Base-by-base conservation (phyloP, 2,113 vertebrate genomes). In the Ornithorhynchus anatinus region DNA sequence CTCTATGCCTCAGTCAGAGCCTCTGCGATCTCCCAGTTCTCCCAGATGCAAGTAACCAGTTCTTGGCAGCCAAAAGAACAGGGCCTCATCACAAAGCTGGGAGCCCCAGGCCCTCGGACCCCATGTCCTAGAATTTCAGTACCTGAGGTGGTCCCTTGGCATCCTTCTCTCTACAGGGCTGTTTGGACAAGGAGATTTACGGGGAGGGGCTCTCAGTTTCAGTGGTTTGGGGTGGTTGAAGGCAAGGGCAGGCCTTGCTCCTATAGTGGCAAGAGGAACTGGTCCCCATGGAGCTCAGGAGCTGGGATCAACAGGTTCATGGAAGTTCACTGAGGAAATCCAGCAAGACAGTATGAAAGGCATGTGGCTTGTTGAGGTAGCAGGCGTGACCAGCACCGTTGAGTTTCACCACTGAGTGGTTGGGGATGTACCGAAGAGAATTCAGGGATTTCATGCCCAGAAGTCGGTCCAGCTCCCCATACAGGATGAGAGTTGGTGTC, bases 401-500 rank as follows among this genome's bases (percentile, higher is more conserved):
- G 43, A 99, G 62, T 82, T 94, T 88, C 0, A 94, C 91, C 48
- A 95, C 92, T 0, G 36, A 91, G 89, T 96, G 94, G 75, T 89
- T 58, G 2, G 96, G 96, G 62, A 99, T 92, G 60, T 96, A 91
- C 37, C 69, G 93, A 38, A 98, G 95, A 81, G 92, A 97, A 90
- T 88, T 93, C 86, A 98, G 92, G 11, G 97, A 96, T 85, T 97
- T 94, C n/a, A 36, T 85, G 4, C 95, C 97, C 79, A 98, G 88
- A 44, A 86, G 81, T 2, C 84, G 91, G 80, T 99, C 98, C 69
- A 84, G 83, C 35, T 96, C 96, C 57, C 98, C 98, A 0, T 92
- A 97, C 23, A 99, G 68, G 70, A 98, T 96, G 67, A 99, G 90
- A 19, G 97, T 96, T 6, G 96, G 96, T 0, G 95, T 97, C 97